Base-by-base conservation (phyloP, 2,888 invertebrate species). In the Drosophila emarginata region DNA sequence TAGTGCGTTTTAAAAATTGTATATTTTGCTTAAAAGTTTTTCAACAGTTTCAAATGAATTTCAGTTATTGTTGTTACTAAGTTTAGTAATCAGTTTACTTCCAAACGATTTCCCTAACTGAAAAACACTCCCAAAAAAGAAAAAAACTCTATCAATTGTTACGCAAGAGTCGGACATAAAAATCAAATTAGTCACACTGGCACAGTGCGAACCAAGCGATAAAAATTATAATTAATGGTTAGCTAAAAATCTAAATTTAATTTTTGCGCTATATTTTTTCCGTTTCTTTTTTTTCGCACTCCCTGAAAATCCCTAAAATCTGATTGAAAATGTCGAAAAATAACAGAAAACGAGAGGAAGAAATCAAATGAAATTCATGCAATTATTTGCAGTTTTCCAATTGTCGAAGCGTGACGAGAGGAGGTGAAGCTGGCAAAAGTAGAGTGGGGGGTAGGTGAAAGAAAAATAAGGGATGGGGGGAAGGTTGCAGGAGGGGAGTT, bases 141-240 rank as follows among this genome's bases (percentile, higher is more conserved):
- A 50, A 57, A 51, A 26, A 45, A 72, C 61, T 50, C 53, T 57
- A 52, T 18, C 12, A 32, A 15, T 65, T 56, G 62, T 72, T 62
- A 37, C 23, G 26, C 28, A 36, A 18, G 50, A 14, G 40, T 50
- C 37, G 63, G 50, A 67, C 83, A 89, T 90, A 90, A 90, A 90
- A 90, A 77, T 78, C 77, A 57, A 82, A 89, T 90, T 89, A 89
- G 90, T 89, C 83, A 88, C 89, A 84, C 82, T 78, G 79, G 45
- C 18, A 72, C 85, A 89, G 84, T 83, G 80, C 79, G 80, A 56
- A 77, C 18, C 74, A 75, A 72, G 54, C 54, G 54, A 82, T 89
- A 82, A 89, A 89, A 87, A 87, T 82, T 56, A 79, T 82, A 77
- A 87, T 88, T 87, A 84, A 87, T 85, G 70, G 63, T 53, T 40